Percentiles rank a stretch among this genome's conserved stretches.
Conservation (phyloP, 2,888 invertebrate genomes). For the Ormyrus labotus region DNA sequence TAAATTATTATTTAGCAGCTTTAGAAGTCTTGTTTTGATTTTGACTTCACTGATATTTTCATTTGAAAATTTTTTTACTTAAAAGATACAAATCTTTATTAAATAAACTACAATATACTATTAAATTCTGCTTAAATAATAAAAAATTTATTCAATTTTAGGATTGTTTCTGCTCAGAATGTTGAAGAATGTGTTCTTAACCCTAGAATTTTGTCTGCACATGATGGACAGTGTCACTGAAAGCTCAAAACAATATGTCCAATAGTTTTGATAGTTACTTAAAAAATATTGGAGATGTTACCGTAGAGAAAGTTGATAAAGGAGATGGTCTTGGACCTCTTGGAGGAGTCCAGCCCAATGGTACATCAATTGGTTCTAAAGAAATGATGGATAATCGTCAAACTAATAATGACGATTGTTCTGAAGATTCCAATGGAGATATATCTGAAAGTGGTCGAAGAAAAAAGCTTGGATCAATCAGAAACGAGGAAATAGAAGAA, state of each 20-base stretch:
- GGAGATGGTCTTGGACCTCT: conserved; percentile 64
- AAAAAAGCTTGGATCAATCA: conserved; percentile 41
- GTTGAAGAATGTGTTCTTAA: conserved; percentile 14
- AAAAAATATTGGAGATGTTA: conserved; percentile 80
- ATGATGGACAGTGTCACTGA: conserved; percentile 32
- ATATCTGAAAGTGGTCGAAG: conserved; percentile 68
- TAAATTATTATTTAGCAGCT: too few relatives aligned
- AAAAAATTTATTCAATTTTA: conserved; percentile 39
- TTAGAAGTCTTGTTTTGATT: too few relatives aligned
- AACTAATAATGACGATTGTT: conserved; percentile 68
- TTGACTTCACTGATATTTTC: too few relatives aligned
- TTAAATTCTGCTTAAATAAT: background rate
- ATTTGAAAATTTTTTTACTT: background rate
- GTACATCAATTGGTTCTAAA: conserved; percentile 59
- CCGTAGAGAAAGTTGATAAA: conserved; percentile 77
- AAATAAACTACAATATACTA: background rate
- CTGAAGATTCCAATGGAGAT: conserved; percentile 76
- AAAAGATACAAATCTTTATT: background rate
- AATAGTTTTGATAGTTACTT: conserved; percentile 78
- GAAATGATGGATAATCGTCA: conserved; percentile 64
- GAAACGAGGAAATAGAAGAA: conserved; percentile 66
- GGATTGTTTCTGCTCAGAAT: conserved; percentile 24
- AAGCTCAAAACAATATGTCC: conserved; percentile 65
- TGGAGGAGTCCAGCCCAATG: conserved; percentile 58
- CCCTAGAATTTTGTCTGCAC: background rate